Evolutionary conservation across 1,140 invertebrate species (phyloP).

Genomic region (Phenacoccus solenopsis): DNA sequence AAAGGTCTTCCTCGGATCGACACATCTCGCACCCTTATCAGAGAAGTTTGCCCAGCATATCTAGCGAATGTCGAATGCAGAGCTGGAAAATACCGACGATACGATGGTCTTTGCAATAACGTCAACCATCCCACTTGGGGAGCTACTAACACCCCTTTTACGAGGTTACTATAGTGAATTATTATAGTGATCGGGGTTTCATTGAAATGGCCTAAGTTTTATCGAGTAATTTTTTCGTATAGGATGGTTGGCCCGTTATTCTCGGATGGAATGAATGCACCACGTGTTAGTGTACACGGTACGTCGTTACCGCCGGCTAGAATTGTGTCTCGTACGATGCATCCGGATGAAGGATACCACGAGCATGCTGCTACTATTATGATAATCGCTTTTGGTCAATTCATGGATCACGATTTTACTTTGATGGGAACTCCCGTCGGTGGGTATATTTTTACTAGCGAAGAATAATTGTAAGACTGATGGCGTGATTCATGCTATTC

Average conservation of each 20-base stretch:
- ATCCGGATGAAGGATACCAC: constrained; percentile 36
- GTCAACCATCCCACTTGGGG: constrained; percentile 82
- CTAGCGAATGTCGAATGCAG: constrained; percentile 74
- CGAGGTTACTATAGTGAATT: constrained; percentile 22
- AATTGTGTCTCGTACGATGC: constrained; percentile 38
- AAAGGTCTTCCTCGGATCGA: constrained; percentile 77
- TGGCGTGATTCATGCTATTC: too few species aligned
- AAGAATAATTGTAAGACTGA: too few species aligned
- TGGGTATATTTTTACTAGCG: constrained; percentile 22
- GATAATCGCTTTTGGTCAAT: constrained; percentile 41
- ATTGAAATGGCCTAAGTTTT: not conserved
- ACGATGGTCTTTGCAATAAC: constrained; percentile 90
- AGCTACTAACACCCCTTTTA: constrained; percentile 65
- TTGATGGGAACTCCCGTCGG: constrained; percentile 36
- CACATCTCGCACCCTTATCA: constrained; percentile 74
- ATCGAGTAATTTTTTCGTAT: constrained; percentile 28
- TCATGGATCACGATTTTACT: constrained; percentile 43
- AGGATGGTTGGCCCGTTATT: constrained; percentile 70
- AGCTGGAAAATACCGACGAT: constrained; percentile 74
- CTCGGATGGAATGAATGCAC: constrained; percentile 55
- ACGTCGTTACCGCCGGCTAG: constrained; percentile 36
- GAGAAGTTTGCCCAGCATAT: constrained; percentile 76
- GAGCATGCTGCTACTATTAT: constrained; percentile 37
- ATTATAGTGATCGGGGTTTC: not conserved
- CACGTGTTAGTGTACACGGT: constrained; percentile 29